Conservation (phyloP, 2,113 vertebrate genomes). For the Prinia subflava region DNA sequence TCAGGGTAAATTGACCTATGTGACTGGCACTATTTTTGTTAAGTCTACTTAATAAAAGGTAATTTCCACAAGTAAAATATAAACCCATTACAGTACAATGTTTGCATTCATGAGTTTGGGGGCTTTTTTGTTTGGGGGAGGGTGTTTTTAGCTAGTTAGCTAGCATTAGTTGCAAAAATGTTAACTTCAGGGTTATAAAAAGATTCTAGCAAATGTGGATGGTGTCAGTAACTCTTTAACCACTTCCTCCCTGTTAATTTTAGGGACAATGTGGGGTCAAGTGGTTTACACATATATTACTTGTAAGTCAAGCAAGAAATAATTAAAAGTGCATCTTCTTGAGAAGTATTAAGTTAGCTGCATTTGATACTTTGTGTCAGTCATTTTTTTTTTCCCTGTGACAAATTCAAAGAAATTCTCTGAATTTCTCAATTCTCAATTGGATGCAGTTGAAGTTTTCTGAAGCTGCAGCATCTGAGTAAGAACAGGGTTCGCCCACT, state of each 20-base stretch:
- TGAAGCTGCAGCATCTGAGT: not conserved
- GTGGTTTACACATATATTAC: not conserved
- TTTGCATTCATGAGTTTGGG: not conserved
- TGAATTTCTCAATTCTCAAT: too few relatives aligned
- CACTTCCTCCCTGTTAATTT: conserved; percentile 32
- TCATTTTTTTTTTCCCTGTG: not conserved
- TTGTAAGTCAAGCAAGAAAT: not conserved
- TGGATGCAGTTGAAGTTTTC: not conserved
- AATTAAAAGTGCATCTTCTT: not conserved
- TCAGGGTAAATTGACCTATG: not conserved
- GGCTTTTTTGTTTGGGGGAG: not conserved
- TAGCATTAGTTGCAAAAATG: not conserved
- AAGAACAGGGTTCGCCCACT: not conserved
- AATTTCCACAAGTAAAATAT: not conserved
- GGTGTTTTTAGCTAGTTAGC: not conserved
- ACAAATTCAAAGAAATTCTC: not conserved
- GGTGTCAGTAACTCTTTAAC: not conserved
- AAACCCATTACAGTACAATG: not conserved
- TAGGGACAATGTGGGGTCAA: not conserved
- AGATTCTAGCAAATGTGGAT: not conserved
- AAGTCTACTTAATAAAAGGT: not conserved
- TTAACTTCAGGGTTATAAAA: not conserved
- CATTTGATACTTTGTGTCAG: not conserved
- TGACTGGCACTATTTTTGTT: not conserved
- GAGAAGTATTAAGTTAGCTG: not conserved